Conservation (phyloP, 2,888 invertebrate genomes). For the Eristalinus aeneus region DNA sequence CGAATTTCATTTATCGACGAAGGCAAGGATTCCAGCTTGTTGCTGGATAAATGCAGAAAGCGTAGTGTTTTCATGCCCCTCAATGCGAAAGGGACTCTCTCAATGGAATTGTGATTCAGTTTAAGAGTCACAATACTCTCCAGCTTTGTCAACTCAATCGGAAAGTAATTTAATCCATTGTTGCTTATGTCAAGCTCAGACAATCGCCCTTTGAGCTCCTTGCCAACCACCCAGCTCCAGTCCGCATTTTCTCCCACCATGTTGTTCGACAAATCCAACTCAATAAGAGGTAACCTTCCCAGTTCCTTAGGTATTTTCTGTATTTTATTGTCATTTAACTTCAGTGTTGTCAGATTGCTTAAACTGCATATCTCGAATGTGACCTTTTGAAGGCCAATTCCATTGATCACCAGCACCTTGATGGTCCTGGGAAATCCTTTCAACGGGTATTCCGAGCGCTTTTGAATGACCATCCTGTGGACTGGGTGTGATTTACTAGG, state of each 20-base stretch:
- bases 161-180: slow-evolving; percentile 83
- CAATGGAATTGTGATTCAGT: slow-evolving; percentile 84
- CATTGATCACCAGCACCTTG: slow-evolving; percentile 84
- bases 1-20: slow-evolving; percentile 76
- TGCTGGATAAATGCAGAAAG: slow-evolving; percentile 76
- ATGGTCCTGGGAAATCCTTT: slow-evolving; percentile 88
- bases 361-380: slow-evolving; percentile 87
- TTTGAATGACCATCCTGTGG: slow-evolving; percentile 83
- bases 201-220: slow-evolving; percentile 82
- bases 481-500: slow-evolving; percentile 81
- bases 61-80: slow-evolving; percentile 81
- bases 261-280: slow-evolving; percentile 86
- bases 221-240: slow-evolving; percentile 84
- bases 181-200: slow-evolving; percentile 85
- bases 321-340: slow-evolving; percentile 87
- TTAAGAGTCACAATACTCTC: slow-evolving; percentile 84
- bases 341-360: slow-evolving; percentile 84
- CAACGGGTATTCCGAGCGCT: slow-evolving; percentile 86
- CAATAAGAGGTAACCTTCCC: slow-evolving; percentile 84
- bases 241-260: slow-evolving; percentile 82
- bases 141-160: slow-evolving; percentile 85
- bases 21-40: slow-evolving; percentile 78
- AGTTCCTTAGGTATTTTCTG: slow-evolving; percentile 86
- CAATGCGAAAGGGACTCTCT: slow-evolving; percentile 84
- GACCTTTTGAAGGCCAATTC: slow-evolving; percentile 84